A percentile compares a stretch with the other conserved stretches of the same genome.
phyloP scores from a whole-genome alignment of 2,888 invertebrate species.

The Galerucella nymphaeae region DNA sequence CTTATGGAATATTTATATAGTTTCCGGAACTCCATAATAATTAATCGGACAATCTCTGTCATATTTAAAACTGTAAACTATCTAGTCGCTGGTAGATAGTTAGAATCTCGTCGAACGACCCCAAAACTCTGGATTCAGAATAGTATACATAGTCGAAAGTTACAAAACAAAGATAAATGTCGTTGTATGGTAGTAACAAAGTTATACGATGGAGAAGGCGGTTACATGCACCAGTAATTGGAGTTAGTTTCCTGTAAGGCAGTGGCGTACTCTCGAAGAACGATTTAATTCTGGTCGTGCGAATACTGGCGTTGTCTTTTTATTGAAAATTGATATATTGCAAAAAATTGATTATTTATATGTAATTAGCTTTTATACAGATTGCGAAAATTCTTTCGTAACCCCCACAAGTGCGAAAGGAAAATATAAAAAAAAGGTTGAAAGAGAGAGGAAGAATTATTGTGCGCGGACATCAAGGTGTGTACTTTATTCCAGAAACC shows the following conservation, averaged over 20 bases:
- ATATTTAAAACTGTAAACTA: background rate
- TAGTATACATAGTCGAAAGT: slow-evolving; percentile 22
- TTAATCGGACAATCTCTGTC: background rate
- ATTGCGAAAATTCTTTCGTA: no score
- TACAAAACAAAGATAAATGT: slow-evolving; percentile 56
- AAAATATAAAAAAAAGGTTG: no score
- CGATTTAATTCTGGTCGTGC: background rate
- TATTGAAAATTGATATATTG: no score
- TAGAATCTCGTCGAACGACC: background rate
- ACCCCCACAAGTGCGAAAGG: no score
- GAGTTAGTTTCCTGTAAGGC: slow-evolving; percentile 39
- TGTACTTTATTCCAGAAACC: no score
- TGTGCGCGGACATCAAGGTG: no score
- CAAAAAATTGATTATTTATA: no score
- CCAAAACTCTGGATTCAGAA: background rate
- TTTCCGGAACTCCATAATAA: background rate
- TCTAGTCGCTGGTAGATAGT: background rate
- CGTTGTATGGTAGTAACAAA: slow-evolving; percentile 53
- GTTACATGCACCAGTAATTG: slow-evolving; percentile 45
- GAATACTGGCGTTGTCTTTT: no score
- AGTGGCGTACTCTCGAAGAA: slow-evolving; percentile 15
- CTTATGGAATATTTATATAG: no score
- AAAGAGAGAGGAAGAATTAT: no score
- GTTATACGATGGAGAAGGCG: slow-evolving; percentile 42
- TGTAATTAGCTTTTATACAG: no score